These are phyloP conservation scores for Hucho hucho DNA, from an alignment of 2,113 vertebrate genomes.

Conservation along the genomic window DNA sequence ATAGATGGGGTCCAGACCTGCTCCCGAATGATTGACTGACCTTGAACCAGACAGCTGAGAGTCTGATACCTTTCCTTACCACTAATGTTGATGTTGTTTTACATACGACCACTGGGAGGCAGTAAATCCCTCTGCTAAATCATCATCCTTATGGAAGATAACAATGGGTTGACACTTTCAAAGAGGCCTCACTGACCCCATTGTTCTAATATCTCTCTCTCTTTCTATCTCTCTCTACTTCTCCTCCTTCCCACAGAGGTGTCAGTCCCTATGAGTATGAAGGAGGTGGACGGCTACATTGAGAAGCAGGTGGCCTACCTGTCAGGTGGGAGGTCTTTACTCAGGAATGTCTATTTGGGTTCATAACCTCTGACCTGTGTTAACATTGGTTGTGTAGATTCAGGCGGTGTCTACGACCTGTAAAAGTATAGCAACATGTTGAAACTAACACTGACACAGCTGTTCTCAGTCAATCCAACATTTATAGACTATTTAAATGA, in stretches of 20 bases:
- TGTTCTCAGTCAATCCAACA: no score
- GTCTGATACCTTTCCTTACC: background rate
- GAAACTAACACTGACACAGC: no score
- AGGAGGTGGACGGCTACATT: slow-evolving; percentile 86
- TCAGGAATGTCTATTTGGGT: background rate
- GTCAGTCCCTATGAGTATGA: slow-evolving; percentile 73
- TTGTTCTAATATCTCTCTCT: background rate
- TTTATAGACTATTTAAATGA: background rate
- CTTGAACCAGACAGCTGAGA: background rate
- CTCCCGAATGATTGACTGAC: background rate
- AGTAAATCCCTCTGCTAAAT: background rate
- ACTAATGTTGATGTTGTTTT: slow-evolving; percentile 9
- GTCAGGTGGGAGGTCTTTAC: slow-evolving; percentile 81
- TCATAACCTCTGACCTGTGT: background rate
- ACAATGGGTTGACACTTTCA: background rate
- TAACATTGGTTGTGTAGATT: background rate
- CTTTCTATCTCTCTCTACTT: background rate
- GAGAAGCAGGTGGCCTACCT: slow-evolving; percentile 92
- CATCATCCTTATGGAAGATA: background rate
- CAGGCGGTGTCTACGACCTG: no score
- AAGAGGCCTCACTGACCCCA: background rate
- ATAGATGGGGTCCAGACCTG: background rate
- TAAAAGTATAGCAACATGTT: no score
- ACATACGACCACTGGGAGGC: background rate
- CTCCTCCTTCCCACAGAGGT: slow-evolving; percentile 70